These are phyloP conservation scores for Suricata suricatta DNA, from an alignment of 2,113 vertebrate species.

Conservation along the genomic window DNA sequence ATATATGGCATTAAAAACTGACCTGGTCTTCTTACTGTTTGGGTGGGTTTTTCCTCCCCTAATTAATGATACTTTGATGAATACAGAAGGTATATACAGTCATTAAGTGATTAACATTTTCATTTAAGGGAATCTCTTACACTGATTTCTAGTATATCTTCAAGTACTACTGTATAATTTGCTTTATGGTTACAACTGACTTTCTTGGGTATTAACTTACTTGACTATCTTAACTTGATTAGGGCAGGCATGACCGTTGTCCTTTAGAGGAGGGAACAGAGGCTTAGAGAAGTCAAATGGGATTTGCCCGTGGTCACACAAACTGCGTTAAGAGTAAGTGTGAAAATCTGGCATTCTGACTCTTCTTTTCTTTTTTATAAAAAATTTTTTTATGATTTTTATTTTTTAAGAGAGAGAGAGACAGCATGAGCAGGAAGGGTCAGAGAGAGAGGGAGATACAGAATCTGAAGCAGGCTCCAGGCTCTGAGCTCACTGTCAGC, in stretches of 20 bases:
- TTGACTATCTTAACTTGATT: background rate
- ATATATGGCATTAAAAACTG: background rate
- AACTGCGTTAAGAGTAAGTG: background rate
- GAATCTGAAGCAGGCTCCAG: too few relatives aligned
- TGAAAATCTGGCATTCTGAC: background rate
- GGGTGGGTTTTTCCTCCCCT: background rate
- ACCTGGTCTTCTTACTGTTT: background rate
- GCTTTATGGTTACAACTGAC: background rate
- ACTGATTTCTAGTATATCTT: background rate
- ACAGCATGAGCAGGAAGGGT: too few relatives aligned
- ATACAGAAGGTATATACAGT: background rate
- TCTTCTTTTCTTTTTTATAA: background rate
- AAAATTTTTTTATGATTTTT: background rate
- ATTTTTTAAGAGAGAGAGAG: too few relatives aligned
- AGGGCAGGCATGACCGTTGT: too few relatives aligned
- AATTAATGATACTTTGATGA: background rate
- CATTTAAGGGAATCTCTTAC: background rate
- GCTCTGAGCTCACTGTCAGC: too few relatives aligned
- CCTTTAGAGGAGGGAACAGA: background rate
- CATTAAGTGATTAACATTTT: background rate
- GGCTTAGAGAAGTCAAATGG: background rate
- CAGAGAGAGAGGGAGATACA: too few relatives aligned
- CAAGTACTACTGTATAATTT: background rate
- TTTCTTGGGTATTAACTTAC: background rate
- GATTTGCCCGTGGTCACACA: background rate